Percentiles rank a stretch among this genome's conserved stretches.
These are phyloP conservation scores for Spodoptera frugiperda DNA, from an alignment of 1,140 invertebrate genomes.

Conservation along the genomic window DNA sequence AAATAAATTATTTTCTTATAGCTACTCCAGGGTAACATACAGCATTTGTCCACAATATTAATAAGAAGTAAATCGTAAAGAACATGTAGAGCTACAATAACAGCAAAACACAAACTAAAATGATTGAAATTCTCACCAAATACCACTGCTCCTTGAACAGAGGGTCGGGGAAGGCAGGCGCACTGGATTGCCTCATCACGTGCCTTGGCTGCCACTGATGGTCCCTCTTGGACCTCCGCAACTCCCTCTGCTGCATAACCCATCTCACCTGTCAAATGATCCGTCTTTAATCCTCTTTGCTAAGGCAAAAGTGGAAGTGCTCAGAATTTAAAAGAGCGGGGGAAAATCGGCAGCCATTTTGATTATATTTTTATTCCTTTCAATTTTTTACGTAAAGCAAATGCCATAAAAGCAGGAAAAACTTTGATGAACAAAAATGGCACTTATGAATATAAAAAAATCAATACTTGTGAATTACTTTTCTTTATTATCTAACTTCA, in stretches of 20 bases:
- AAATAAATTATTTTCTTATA: not conserved
- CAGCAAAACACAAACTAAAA: not conserved
- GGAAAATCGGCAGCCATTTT: too few species aligned
- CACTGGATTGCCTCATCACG: constrained; percentile 79
- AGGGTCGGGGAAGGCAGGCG: constrained; percentile 94
- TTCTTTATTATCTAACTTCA: too few species aligned
- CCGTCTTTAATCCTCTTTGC: not conserved
- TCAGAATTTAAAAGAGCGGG: not conserved
- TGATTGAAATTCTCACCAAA: constrained; percentile 90
- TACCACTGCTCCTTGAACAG: constrained; percentile 99
- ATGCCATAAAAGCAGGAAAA: too few species aligned
- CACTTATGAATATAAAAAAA: too few species aligned
- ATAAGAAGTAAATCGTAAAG: too few species aligned
- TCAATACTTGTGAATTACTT: too few species aligned
- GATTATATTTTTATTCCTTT: not conserved
- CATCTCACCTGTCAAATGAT: constrained; percentile 84
- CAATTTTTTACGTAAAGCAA: not conserved
- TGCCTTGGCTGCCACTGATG: constrained; percentile 84
- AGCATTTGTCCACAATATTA: too few species aligned
- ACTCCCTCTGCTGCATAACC: constrained; percentile 96
- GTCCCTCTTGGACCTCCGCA: constrained; percentile 94
- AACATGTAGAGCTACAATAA: too few species aligned
- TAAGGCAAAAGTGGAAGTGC: not conserved
- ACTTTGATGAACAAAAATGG: too few species aligned
- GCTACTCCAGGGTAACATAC: too few species aligned